phyloP scores from a whole-genome alignment of 1,140 invertebrate species.

The Nebria ingens region DNA sequence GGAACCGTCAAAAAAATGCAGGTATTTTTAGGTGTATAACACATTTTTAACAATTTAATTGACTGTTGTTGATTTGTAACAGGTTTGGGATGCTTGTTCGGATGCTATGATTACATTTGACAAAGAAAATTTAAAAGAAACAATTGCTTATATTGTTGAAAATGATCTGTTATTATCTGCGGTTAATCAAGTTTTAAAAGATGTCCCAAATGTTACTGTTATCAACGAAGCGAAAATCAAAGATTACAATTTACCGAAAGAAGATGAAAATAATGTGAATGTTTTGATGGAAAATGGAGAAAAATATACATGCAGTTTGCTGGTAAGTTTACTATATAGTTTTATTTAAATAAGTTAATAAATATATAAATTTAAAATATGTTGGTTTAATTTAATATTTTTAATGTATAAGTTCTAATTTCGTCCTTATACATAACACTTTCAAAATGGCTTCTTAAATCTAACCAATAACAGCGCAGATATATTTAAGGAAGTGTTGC shows the following conservation, averaged over 20 bases:
- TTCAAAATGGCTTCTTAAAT: no score
- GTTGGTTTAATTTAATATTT: not conserved
- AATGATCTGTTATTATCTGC: constrained; percentile 78
- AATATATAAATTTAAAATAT: not conserved
- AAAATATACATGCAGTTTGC: constrained; percentile 43
- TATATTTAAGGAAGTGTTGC: no score
- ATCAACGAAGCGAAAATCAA: constrained; percentile 41
- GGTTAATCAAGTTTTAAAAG: constrained; percentile 40
- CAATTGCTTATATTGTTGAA: constrained; percentile 88
- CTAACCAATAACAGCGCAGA: not conserved
- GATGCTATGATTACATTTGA: constrained; percentile 81
- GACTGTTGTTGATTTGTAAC: constrained; percentile 23
- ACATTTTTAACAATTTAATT: constrained; percentile 3
- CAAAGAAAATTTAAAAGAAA: constrained; percentile 53
- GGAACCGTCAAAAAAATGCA: constrained; percentile 77
- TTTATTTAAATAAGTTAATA: constrained; percentile 2
- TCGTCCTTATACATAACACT: no score
- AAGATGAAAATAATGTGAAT: constrained; percentile 23
- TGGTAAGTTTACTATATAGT: constrained; percentile 38
- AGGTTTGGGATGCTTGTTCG: constrained; percentile 88
- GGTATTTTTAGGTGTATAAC: constrained; percentile 39
- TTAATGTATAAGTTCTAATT: not conserved
- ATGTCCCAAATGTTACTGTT: constrained; percentile 35
- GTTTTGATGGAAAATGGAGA: constrained; percentile 46
- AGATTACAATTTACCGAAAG: constrained; percentile 39